Evolutionary conservation across 2,113 vertebrate species (phyloP), one percentile per base, ranked within the genome.

Genomic region (Pontoporia blainvillei): DNA sequence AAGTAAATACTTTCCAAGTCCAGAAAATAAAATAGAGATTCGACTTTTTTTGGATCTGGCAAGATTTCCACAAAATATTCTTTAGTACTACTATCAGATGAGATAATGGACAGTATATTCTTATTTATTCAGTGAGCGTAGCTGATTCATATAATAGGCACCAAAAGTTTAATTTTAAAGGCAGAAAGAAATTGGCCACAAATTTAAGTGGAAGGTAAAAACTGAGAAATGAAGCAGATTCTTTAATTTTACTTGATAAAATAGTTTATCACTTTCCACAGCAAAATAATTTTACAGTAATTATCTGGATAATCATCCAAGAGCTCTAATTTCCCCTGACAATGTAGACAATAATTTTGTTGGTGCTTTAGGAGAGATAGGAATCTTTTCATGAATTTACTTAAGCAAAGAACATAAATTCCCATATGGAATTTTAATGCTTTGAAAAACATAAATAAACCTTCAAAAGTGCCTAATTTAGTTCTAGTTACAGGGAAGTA

Each of bases 401-500:
- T 86, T 87, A 62, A 89, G 41, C 44, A 93, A 79, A 92, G 82
- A 73, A 29, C 21, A 25, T 62, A 86, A 94, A 95, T 95, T 95
- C 52, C 49, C 29, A 92, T 71, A 54, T 95, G 52, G 57, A 93
- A 86, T 96, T 97, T 49, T 90, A 86, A 93, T 97, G n/a, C 59
- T 93, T 91, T 76, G 72, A 85, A 96, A 91, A 94, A 18, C 20
- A 76, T 90, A 96, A 92, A 91, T 83, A 94, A 95, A 87, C 73
- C 66, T 97, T 88, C 76, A 90, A 67, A 97, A 95, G 91, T 90
- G 29, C 41, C 72, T 87, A 73, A 90, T 85, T 81, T 95, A 96
- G 39, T 94, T 96, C 54, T 57, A n/a, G 29, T 93, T 94, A 46
- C 13, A 49, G 75, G 85, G 52, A 95, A 95, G 27, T 95, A 67